Evolutionary conservation across 2,113 vertebrate species (phyloP).

Genomic region (Upupa epops): DNA sequence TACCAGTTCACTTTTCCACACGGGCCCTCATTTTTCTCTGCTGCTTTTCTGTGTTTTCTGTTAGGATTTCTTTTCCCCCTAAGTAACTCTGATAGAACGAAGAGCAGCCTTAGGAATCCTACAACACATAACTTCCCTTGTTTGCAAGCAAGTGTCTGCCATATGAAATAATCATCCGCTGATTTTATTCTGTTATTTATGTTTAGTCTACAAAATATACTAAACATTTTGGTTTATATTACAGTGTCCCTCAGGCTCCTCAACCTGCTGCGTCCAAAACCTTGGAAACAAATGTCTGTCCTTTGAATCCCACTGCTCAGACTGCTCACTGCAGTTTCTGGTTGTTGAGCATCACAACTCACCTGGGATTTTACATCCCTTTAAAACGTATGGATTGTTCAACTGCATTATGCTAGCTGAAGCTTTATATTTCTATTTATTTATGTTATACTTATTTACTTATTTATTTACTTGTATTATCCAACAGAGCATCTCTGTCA

Average conservation of each 20-base stretch:
- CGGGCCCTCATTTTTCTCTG: neutral
- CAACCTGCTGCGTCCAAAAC: neutral
- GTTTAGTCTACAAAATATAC: neutral
- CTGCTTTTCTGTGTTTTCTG: neutral
- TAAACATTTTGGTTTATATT: neutral
- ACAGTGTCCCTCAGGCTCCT: neutral
- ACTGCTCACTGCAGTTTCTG: neutral
- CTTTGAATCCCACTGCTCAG: neutral
- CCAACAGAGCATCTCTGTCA: neutral
- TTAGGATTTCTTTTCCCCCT: accelerated
- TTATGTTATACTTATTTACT: too few relatives aligned
- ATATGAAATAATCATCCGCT: neutral
- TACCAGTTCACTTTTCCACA: neutral
- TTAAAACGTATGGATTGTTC: neutral
- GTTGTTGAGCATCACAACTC: neutral
- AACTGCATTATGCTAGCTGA: neutral
- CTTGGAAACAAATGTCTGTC: neutral
- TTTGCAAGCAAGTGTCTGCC: neutral
- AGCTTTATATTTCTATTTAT: neutral
- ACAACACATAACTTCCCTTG: neutral
- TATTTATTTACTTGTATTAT: too few relatives aligned
- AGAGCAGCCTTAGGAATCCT: neutral
- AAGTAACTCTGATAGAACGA: neutral
- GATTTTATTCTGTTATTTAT: too few relatives aligned
- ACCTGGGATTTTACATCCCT: neutral